Base-by-base conservation (phyloP, 2,888 invertebrate genomes). In the Brachylomia viminalis region DNA sequence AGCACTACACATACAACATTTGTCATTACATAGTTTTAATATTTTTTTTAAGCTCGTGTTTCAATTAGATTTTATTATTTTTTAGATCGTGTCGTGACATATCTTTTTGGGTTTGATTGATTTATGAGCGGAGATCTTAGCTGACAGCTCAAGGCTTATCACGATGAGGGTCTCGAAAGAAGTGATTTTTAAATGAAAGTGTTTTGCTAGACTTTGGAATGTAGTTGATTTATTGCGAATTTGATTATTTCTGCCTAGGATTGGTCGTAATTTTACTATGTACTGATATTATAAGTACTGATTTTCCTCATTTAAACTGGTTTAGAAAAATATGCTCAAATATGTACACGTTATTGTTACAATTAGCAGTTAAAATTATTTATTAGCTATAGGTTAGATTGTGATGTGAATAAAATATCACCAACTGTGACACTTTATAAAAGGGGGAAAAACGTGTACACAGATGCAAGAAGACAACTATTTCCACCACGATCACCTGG, bases 111-210 rank as follows among this genome's bases (percentile, higher is more conserved):
- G 27, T 52, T 64, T 79, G 79, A 77, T 52, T 58, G 79, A 58
- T 71, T 23, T 71, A 33, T 42, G 42, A 33, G 17, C 23, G 17
- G 17, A 59, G 8, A 64, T 64, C 33, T 64, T 11, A 52, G 56
- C 64, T 64, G 79, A 71, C 79, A 79, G 49, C 11, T 49, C 62
- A 70, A 77, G 38, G 61, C 3, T 33, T 8, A 30, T n/a, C 42
- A 8, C 45, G 56, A 77, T 33, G 58, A 81, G 79, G 81, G 75
- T 69, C 65, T 56, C 7, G 15, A 27, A 52, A 66, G n/a, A 75
- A 38, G 68, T 49, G 59, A 82, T 76, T 77, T 74, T 77, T 45
- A 70, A 76, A 72, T 42, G 15, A 59, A 56, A 59, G 54, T 45
- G 27, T 49, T 64, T 61, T 52, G 7, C 23, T 11, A 56, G 56